Conservation (phyloP, 2,113 vertebrate species). For the Anhinga rufa region DNA sequence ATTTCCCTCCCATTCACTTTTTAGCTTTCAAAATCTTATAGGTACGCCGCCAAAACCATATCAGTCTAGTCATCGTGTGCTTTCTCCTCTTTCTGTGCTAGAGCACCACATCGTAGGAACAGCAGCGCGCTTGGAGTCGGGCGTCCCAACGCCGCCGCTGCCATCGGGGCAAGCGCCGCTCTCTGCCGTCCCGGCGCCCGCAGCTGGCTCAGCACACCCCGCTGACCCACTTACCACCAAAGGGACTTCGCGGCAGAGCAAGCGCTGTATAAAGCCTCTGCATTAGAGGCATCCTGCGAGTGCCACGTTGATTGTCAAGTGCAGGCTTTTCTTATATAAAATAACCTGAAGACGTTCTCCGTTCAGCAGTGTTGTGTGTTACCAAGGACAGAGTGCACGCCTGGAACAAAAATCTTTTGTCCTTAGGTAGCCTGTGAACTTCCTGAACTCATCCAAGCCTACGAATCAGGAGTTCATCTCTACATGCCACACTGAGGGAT, state of each 20-base stretch:
- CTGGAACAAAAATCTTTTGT: not conserved
- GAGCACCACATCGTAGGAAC: accelerated
- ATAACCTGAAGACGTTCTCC: not conserved
- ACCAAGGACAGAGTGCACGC: not conserved
- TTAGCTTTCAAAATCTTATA: not conserved
- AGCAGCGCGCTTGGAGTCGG: accelerated
- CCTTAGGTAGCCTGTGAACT: slow-evolving; percentile 24
- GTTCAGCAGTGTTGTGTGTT: not conserved
- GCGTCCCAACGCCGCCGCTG: not conserved
- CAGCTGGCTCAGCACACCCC: not conserved
- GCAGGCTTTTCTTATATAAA: not conserved
- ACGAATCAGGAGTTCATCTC: not conserved
- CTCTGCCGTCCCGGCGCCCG: accelerated
- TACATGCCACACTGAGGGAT: not conserved
- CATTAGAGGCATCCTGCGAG: not conserved
- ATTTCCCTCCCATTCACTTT: not conserved
- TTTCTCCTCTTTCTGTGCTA: not conserved
- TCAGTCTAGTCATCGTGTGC: not conserved
- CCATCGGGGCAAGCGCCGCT: not conserved
- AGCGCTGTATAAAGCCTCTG: not conserved
- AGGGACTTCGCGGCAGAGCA: not conserved
- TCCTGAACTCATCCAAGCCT: not conserved
- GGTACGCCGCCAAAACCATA: not conserved
- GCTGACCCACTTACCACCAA: not conserved
- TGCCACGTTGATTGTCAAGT: not conserved